A percentile compares a stretch with the other conserved stretches of the same genome.
These are phyloP conservation scores for Lepus timidus DNA, from an alignment of 2,113 vertebrate species.

Conservation along the genomic window DNA sequence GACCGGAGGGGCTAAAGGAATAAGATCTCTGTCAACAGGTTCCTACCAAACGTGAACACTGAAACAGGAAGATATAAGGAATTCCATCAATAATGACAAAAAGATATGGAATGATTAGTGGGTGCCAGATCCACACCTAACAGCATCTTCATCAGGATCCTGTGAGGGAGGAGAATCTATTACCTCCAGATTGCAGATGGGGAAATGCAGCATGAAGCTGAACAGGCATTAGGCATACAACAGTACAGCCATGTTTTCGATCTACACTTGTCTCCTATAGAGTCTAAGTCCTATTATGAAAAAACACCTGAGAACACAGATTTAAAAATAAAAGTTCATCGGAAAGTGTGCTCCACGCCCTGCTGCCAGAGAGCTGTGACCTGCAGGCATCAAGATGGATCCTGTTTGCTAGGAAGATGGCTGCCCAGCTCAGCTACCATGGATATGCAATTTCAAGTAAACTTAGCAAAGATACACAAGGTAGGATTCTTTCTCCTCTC, in stretches of 20 bases:
- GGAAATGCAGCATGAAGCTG: neutral
- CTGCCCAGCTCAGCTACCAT: neutral
- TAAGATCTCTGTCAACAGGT: neutral
- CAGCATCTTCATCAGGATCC: neutral
- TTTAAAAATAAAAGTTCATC: neutral
- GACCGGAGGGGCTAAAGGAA: neutral
- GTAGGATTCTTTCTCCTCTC: conserved; percentile 24
- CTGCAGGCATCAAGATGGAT: neutral
- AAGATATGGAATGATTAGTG: neutral
- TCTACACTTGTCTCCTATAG: neutral
- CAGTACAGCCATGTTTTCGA: neutral
- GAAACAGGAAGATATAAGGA: neutral
- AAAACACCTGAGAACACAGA: neutral
- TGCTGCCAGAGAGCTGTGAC: rapidly evolving
- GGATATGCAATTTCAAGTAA: neutral
- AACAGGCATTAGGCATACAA: neutral
- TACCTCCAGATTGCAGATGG: neutral
- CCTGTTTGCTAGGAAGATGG: neutral
- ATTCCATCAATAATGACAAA: neutral
- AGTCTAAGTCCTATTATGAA: neutral
- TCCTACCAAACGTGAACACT: neutral
- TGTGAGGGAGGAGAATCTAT: neutral
- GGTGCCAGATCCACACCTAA: neutral
- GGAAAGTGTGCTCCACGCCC: neutral
- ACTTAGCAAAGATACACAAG: neutral